These are phyloP conservation scores for Drosophila mayri DNA, from an alignment of 1,140 invertebrate species.

Conservation along the genomic window DNA sequence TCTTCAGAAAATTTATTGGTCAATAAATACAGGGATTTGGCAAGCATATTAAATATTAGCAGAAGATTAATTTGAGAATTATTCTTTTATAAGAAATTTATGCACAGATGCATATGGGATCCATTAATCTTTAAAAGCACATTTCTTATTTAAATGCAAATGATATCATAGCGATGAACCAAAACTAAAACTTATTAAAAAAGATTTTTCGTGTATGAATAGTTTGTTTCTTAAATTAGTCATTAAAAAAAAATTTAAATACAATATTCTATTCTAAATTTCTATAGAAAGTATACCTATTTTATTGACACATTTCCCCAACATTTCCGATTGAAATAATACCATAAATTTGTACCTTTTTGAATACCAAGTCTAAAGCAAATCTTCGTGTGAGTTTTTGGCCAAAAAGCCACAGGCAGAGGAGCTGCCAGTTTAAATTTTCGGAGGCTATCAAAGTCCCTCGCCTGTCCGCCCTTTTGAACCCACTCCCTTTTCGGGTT, in stretches of 20 bases:
- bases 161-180: neutral
- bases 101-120: neutral
- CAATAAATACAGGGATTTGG: neutral
- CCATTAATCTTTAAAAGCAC: neutral
- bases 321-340: neutral
- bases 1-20: neutral
- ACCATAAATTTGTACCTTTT: constrained; percentile 6
- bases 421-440: constrained; percentile 23
- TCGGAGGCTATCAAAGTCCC: constrained; percentile 23
- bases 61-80: constrained; percentile 1
- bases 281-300: too few relatives aligned
- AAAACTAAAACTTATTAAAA: too few relatives aligned
- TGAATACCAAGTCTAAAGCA: neutral
- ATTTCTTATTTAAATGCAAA: too few relatives aligned
- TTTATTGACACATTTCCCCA: neutral
- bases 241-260: too few relatives aligned
- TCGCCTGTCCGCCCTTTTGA: constrained; percentile 10
- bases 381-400: constrained; percentile 29
- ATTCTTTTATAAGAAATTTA: neutral
- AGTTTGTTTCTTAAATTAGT: too few relatives aligned
- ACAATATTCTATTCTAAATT: too few relatives aligned
- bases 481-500: constrained; percentile 24
- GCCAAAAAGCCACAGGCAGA: constrained; percentile 13
- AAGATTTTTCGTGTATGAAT: too few relatives aligned
- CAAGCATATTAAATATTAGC: neutral